phyloP scores from a whole-genome alignment of 2,888 invertebrate genomes.

The Lissonota sp. region DNA sequence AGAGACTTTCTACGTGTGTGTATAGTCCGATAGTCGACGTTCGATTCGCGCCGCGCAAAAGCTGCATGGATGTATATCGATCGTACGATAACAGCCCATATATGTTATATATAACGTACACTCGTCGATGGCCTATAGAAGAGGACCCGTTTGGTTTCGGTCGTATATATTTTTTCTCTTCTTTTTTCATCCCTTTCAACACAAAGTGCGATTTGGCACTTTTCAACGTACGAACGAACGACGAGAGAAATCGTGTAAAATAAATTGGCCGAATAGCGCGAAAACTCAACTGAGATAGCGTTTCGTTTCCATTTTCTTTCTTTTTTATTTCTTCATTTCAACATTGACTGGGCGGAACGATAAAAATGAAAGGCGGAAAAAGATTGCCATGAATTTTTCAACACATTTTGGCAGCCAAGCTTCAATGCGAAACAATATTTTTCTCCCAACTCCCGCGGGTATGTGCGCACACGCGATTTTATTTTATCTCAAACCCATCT shows the following conservation, averaged over 20 bases:
- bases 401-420: neutral
- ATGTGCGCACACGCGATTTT: slow-evolving; percentile 12
- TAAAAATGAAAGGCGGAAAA: neutral
- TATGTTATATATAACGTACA: slow-evolving; percentile 8
- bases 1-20: slow-evolving; percentile 2
- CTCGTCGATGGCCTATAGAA: slow-evolving; percentile 6
- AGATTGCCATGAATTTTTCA: slow-evolving; percentile 2
- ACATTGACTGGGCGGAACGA: neutral
- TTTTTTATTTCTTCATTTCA: neutral
- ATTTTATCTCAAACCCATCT: slow-evolving; percentile 42
- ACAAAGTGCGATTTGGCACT: slow-evolving; percentile 57
- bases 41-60: slow-evolving; percentile 28
- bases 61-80: slow-evolving; percentile 51
- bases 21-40: slow-evolving; percentile 19
- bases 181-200: slow-evolving; percentile 29
- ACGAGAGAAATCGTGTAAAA: slow-evolving; percentile 7
- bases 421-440: neutral
- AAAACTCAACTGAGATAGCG: neutral
- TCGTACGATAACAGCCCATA: slow-evolving; percentile 32
- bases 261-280: slow-evolving; percentile 20
- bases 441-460: neutral
- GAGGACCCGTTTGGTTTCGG: neutral
- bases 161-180: slow-evolving; percentile 32
- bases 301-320: slow-evolving; percentile 9
- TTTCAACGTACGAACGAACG: slow-evolving; percentile 46